Evolutionary conservation across 2,888 invertebrate genomes (phyloP).

Genomic region (Parelbella ahira): DNA sequence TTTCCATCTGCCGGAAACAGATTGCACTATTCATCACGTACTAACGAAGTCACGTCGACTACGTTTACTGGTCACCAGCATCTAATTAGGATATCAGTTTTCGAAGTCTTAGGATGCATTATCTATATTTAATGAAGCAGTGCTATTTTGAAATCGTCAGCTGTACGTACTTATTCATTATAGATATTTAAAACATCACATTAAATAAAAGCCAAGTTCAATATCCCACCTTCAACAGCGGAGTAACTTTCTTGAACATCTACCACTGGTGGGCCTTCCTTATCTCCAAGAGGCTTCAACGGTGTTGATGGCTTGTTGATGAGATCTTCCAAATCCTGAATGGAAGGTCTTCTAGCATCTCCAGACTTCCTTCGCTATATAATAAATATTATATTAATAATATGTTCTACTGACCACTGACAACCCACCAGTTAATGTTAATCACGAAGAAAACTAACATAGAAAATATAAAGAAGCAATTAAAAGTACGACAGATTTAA

Average conservation of each 20-base stretch:
- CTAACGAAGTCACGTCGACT: background rate
- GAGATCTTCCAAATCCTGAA: conserved; percentile 93
- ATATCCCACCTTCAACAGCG: conserved; percentile 96
- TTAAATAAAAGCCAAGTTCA: too few species aligned
- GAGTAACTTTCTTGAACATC: conserved; percentile 97
- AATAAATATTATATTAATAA: conserved; percentile 40
- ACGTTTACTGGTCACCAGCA: background rate
- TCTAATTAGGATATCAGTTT: conserved; percentile 17
- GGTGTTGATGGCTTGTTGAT: conserved; percentile 96
- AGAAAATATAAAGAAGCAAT: conserved; percentile 8
- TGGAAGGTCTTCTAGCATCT: conserved; percentile 93
- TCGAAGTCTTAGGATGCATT: conserved; percentile 9
- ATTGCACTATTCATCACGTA: background rate
- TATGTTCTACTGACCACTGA: conserved; percentile 10
- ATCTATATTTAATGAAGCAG: background rate
- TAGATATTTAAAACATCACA: background rate
- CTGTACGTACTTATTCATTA: too few species aligned
- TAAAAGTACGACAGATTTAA: conserved; percentile 1
- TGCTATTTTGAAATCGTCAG: conserved; percentile 7
- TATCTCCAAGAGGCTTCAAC: conserved; percentile 85
- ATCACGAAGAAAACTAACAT: conserved; percentile 46
- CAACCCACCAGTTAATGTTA: conserved; percentile 47
- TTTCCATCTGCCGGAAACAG: too few species aligned
- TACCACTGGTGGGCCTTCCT: conserved; percentile 91
- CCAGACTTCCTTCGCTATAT: conserved; percentile 90